Evolutionary conservation across 2,797 vertebrate species (phyloP), one percentile per base, ranked within the genome.

Genomic region (Eulemur albifrons): DNA sequence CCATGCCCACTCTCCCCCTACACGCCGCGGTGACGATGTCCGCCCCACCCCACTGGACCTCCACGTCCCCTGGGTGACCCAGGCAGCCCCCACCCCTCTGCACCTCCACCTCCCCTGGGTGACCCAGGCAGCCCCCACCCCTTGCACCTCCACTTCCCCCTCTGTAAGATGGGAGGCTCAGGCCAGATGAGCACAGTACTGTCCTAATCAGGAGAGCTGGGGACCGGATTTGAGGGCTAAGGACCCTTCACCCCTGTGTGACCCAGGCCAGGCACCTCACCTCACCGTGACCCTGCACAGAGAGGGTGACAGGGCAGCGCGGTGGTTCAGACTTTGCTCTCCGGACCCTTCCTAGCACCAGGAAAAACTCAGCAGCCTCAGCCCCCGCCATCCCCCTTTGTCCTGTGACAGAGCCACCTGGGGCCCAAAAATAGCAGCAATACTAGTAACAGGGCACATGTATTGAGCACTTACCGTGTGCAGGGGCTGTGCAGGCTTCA

Each of bases 221-320:
- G 27, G 23, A 30, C 17, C 61, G 8, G 35, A 9, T 75, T 9
- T 50, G n/a, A 50, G 65, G 27, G 43, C 30, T 12, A 8, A 90
- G 85, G n/a, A n/a, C 40, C 25, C 57, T 12, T 43, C 20, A 18
- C 75, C 32, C 59, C 57, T 25, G 32, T 13, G 52, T 3, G 7
- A 52, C 54, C 61, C 45, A 1, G 15, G 63, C 75, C 67, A 35
- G 72, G 35, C 1, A 7, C 50, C 50, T 43, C 30, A 0, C 50
- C 54, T 69, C 76, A 43, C 15, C 67, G 23, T 30, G 35, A n/a
- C 72, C n/a, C 35, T 13, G 38, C 21, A 0, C 9, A 23, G 72
- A 17, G 27, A 65, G 45, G 72, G 25, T 23, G 2, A 11, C 23
- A 5, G 1, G 23, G 30, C 13, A n/a, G 38, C 4, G 1, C 0